Evolutionary conservation across 2,797 vertebrate genomes (phyloP).

Genomic region (Microtus agrestis): DNA sequence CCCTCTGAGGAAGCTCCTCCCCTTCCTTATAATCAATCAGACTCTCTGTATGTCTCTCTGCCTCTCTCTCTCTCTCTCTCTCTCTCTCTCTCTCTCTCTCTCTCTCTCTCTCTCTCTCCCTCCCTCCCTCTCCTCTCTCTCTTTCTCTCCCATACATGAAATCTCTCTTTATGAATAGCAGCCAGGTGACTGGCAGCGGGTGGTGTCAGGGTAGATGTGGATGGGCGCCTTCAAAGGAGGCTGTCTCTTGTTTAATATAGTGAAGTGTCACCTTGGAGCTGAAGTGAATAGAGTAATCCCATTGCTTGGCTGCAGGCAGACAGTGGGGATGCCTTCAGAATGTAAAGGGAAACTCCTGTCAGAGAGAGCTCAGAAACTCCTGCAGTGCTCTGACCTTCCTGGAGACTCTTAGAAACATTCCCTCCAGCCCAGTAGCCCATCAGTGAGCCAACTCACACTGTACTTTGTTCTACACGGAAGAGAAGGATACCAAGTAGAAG

Average conservation of each 20-base stretch:
- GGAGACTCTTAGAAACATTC: neutral
- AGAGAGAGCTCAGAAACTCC: constrained; percentile 12
- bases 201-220: neutral
- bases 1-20: neutral
- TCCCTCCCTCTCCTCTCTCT: too few species aligned
- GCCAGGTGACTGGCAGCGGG: neutral
- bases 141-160: neutral
- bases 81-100: neutral
- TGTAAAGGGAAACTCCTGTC: neutral
- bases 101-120: neutral
- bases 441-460: neutral
- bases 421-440: neutral
- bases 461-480: neutral
- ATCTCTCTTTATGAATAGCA: neutral
- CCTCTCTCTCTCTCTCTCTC: neutral
- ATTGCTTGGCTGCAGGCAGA: constrained; percentile 32
- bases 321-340: neutral
- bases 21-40: neutral
- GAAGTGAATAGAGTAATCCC: constrained; percentile 6
- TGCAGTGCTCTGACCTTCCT: neutral
- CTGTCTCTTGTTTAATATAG: constrained; percentile 42
- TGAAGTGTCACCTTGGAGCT: constrained; percentile 49
- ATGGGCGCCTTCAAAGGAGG: neutral
- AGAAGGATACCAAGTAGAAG: neutral
- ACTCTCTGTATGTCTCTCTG: neutral